A percentile compares a stretch with the other conserved stretches of the same genome.
These are phyloP conservation scores for Anagrus nilaparvatae DNA, from an alignment of 1,140 invertebrate species.

Conservation along the genomic window DNA sequence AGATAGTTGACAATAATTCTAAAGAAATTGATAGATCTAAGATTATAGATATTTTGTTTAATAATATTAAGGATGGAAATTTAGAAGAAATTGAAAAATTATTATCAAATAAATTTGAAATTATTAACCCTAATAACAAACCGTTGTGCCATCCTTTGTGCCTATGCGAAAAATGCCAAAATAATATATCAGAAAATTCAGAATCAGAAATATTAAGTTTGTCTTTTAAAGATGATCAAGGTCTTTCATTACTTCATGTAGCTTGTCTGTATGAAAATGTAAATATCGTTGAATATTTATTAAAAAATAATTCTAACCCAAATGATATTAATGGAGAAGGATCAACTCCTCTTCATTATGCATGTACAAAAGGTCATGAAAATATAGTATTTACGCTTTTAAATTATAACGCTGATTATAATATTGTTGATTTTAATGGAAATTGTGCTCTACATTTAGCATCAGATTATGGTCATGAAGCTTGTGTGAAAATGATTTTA, in stretches of 20 bases:
- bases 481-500: slow-evolving; percentile 73
- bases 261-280: slow-evolving; percentile 62
- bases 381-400: slow-evolving; percentile 62
- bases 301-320: slow-evolving; percentile 51
- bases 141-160: slow-evolving; percentile 68
- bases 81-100: slow-evolving; percentile 27
- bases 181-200: slow-evolving; percentile 43
- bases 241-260: slow-evolving; percentile 63
- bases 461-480: slow-evolving; percentile 62
- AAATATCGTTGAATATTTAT: slow-evolving; percentile 58
- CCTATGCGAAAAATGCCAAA: slow-evolving; percentile 62
- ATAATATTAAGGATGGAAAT: slow-evolving; percentile 21
- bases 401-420: slow-evolving; percentile 51
- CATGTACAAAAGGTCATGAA: slow-evolving; percentile 64
- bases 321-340: slow-evolving; percentile 60
- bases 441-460: slow-evolving; percentile 70
- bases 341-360: slow-evolving; percentile 63
- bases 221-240: slow-evolving; percentile 58
- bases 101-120: slow-evolving; percentile 18
- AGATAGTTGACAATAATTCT: neutral
- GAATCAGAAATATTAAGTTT: slow-evolving; percentile 43
- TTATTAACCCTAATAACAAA: neutral
- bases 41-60: slow-evolving; percentile 18
- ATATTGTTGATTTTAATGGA: slow-evolving; percentile 52
- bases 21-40: neutral